Evolutionary conservation across 2,113 vertebrate species (phyloP).

Genomic region (Accipiter virgatus): DNA sequence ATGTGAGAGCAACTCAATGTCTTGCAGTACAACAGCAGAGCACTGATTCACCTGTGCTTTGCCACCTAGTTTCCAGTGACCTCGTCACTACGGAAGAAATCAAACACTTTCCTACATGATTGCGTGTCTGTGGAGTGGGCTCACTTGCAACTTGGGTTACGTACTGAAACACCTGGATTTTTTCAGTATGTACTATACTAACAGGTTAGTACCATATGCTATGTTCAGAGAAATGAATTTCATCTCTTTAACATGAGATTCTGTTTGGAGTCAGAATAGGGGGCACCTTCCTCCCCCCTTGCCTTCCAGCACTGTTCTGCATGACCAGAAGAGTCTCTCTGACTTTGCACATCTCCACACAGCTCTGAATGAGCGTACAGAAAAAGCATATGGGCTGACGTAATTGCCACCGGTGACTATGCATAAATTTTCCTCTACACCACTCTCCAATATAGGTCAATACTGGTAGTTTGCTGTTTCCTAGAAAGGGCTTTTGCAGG

Average conservation of each 20-base stretch:
- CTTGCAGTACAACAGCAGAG: background rate
- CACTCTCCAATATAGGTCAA: background rate
- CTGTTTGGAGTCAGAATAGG: background rate
- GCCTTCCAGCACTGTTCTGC: background rate
- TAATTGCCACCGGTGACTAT: background rate
- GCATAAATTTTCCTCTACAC: background rate
- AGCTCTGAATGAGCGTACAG: background rate
- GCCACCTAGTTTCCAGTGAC: background rate
- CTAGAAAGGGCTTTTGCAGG: background rate
- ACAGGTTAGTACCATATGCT: background rate
- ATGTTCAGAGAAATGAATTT: accelerated
- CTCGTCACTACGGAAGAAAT: background rate
- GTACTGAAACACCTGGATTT: background rate
- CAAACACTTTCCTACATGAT: background rate
- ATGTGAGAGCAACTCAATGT: background rate
- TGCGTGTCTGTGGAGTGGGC: background rate
- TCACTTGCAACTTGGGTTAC: background rate
- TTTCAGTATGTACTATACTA: background rate
- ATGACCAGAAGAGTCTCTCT: background rate
- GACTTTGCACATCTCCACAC: background rate
- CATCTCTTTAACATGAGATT: background rate
- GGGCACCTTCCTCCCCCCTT: accelerated
- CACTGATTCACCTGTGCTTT: background rate
- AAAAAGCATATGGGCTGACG: background rate
- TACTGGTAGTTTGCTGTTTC: background rate